These are phyloP conservation scores for Maconellicoccus hirsutus DNA, from an alignment of 1,140 invertebrate genomes.

Conservation along the genomic window DNA sequence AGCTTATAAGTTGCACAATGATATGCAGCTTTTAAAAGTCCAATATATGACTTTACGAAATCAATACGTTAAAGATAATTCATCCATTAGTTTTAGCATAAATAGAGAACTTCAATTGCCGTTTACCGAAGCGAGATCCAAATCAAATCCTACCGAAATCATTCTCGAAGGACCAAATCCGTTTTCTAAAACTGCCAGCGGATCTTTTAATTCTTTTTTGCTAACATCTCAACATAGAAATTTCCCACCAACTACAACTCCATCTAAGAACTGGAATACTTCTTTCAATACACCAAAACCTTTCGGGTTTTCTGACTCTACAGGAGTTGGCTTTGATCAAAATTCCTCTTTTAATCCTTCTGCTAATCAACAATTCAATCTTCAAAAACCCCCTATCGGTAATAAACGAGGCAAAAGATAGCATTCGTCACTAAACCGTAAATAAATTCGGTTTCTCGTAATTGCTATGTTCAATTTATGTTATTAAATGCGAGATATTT, in stretches of 20 bases:
- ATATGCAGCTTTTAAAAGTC: constrained; percentile 61
- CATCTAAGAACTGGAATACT: background rate
- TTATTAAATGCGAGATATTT: no score
- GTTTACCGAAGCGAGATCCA: background rate
- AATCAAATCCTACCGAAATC: background rate
- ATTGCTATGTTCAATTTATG: no score
- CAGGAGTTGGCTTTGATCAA: background rate
- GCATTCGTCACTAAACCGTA: background rate
- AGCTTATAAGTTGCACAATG: constrained; percentile 60
- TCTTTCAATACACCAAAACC: background rate
- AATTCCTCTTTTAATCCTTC: background rate
- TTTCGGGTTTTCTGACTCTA: background rate
- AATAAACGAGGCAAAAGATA: constrained; percentile 23
- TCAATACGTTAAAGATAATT: constrained; percentile 58
- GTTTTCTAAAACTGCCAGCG: background rate
- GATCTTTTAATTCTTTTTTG: constrained; percentile 13
- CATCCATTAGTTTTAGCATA: constrained; percentile 4
- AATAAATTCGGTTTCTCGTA: background rate
- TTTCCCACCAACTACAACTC: background rate
- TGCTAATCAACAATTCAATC: background rate
- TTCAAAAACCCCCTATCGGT: constrained; percentile 23
- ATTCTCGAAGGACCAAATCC: background rate
- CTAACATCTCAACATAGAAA: background rate
- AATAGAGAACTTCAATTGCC: constrained; percentile 1
- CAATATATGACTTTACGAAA: constrained; percentile 68